phyloP scores from a whole-genome alignment of 1,140 invertebrate genomes.

The Drosophila pectinifera region DNA sequence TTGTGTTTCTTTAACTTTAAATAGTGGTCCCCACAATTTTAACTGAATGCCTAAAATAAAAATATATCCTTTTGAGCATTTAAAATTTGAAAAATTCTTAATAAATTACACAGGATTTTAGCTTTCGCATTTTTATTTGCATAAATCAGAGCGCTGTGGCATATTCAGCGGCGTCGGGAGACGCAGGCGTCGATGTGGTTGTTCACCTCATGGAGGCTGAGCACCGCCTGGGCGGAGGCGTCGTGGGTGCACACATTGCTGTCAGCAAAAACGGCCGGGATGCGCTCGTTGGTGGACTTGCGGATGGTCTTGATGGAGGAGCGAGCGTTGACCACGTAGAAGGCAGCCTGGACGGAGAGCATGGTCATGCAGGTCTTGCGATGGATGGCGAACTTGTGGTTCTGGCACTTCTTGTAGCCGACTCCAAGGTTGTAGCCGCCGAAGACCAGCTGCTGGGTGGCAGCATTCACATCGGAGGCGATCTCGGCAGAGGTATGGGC shows the following conservation, averaged over 20 bases:
- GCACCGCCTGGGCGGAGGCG: conserved; percentile 54
- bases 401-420: conserved; percentile 65
- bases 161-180: conserved; percentile 27
- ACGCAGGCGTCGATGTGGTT: conserved; percentile 59
- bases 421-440: conserved; percentile 53
- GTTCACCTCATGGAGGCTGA: conserved; percentile 51
- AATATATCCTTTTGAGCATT: no score
- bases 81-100: background rate
- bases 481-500: conserved; percentile 64
- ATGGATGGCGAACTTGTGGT: conserved; percentile 52
- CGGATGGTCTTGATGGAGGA: conserved; percentile 70
- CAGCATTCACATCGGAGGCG: conserved; percentile 57
- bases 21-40: no score
- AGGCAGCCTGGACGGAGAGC: conserved; percentile 48
- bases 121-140: conserved; percentile 22
- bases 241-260: conserved; percentile 68
- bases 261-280: conserved; percentile 66
- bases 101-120: background rate
- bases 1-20: no score
- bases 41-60: no score
- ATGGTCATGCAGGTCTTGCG: conserved; percentile 56
- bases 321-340: conserved; percentile 60
- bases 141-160: background rate
- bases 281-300: conserved; percentile 56
- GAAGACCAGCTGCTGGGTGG: conserved; percentile 71